Base-by-base conservation (phyloP, 2,888 invertebrate species). In the Sympetrum striolatum region DNA sequence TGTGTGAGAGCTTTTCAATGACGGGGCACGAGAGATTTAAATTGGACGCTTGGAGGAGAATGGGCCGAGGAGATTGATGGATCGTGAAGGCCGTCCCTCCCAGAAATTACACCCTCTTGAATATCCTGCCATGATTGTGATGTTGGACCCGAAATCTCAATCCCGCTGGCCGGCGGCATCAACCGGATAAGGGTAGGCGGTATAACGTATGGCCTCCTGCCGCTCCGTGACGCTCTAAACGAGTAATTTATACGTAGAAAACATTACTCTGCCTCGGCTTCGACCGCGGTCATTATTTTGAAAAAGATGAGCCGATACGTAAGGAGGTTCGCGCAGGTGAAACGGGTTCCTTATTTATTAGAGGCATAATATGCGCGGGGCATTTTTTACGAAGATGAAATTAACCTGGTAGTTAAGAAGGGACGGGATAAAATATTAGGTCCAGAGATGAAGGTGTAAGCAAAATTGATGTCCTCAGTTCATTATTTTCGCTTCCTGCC, bases 91-190 rank as follows among this genome's bases (percentile, higher is more conserved):
- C n/a, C 60, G 53, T 35, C 81, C 60, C 58, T 58, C 81, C 31
- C 82, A 58, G 86, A 86, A 86, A 86, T 86, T 86, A 86, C 86
- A 86, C 86, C 86, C 60, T 86, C 60, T 60, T 86, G 86, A 60
- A 86, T 86, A 86, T 86, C 86, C 86, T 86, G 15, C 58, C 58
- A 64, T 86, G 86, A 86, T 86, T 86, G 86, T 60, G 58, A 86
- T 60, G 86, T 86, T 86, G 86, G 86, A 31, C 86, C 86, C 60
- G 86, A 86, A 86, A 86, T 86, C 86, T 86, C 86, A 86, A 86
- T 86, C 64, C 86, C 60, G 37, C 60, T n/a, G 35, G 64, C 53
- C 53, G 53, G 2, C 31, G 58, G 82, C 25, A 35, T 3, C 15
- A 58, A 48, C 25, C 58, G 12, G 86, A 86, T 15, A 22, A 3